Evolutionary conservation across 2,888 invertebrate genomes (phyloP), one percentile per base, ranked within the genome.

Genomic region (Drosophila trichaetosa): DNA sequence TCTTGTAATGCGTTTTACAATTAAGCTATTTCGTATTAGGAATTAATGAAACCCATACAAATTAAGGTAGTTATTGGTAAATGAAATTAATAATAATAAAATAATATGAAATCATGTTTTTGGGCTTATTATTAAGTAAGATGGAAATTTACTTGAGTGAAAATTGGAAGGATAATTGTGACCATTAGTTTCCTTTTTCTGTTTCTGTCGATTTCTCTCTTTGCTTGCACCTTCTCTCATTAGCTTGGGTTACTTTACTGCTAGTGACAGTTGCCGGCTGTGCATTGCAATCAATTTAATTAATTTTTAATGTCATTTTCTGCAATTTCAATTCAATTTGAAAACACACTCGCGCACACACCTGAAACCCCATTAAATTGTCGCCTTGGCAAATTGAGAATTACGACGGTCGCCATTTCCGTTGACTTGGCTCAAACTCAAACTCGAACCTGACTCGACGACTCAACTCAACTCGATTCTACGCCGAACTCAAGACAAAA

Each of bases 361-460:
- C 82, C 80, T 87, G 83, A 73, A 84, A 80, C 79, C 80, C 87
- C 88, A 91, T 89, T 86, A 91, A 90, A 87, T 90, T 90, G 89
- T 89, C 90, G 91, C 87, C 90, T 88, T 82, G 89, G 90, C 90
- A 91, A 91, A 91, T 91, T 91, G 90, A 90, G 91, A 91, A 91
- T 86, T 90, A 91, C 89, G 89, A 79, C 82, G 73, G 89, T 74
- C 76, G 79, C 85, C 82, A 89, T 80, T 89, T 89, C 79, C 89
- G 89, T 84, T 89, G 72, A 71, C 75, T 80, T 80, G 76, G 82
- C 80, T 85, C 86, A 78, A 85, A 79, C 82, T 59, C 40, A 36
- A 78, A 61, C 57, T 70, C 51, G 46, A 46, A 27, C 46, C 21
- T 24, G 42, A 24, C 33, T 68, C 51, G 52, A 48, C 10, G 52